A percentile compares a stretch with the other conserved stretches of the same genome.
phyloP scores from a whole-genome alignment of 2,113 vertebrate genomes.

The Thunnus maccoyii region DNA sequence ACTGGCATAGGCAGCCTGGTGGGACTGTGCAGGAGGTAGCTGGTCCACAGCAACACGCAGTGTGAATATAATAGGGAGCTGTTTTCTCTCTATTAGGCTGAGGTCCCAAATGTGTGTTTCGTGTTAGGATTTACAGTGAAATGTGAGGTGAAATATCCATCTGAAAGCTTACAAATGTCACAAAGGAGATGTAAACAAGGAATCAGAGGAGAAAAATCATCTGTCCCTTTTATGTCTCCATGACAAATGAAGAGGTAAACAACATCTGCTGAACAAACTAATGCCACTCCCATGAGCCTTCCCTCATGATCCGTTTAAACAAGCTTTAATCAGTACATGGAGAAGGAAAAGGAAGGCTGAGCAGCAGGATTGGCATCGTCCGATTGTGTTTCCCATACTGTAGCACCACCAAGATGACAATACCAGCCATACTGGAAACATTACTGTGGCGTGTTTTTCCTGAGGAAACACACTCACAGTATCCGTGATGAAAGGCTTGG shows the following conservation, averaged over 20 bases:
- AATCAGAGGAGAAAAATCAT: no score
- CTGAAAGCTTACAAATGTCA: not conserved
- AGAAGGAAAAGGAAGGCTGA: not conserved
- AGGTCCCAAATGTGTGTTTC: not conserved
- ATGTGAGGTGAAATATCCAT: not conserved
- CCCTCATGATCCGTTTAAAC: not conserved
- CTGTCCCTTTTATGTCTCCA: no score
- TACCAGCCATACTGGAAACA: conserved; percentile 4
- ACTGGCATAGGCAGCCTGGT: not conserved
- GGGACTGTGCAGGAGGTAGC: conserved; percentile 20
- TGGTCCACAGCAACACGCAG: not conserved
- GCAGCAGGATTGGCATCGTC: conserved; percentile 1
- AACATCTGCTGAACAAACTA: no score
- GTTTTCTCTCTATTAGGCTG: not conserved
- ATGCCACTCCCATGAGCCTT: not conserved
- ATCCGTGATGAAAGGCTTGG: not conserved
- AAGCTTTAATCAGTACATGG: not conserved
- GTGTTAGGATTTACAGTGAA: not conserved
- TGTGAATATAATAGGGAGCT: conserved; percentile 32
- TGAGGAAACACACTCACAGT: not conserved
- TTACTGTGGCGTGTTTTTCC: not conserved
- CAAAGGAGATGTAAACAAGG: not conserved
- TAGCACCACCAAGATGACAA: conserved; percentile 7
- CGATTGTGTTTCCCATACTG: conserved; percentile 4
- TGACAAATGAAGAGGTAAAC: no score